These are phyloP conservation scores for Saxidomus purpurata DNA, from an alignment of 1,140 invertebrate species.

Conservation along the genomic window DNA sequence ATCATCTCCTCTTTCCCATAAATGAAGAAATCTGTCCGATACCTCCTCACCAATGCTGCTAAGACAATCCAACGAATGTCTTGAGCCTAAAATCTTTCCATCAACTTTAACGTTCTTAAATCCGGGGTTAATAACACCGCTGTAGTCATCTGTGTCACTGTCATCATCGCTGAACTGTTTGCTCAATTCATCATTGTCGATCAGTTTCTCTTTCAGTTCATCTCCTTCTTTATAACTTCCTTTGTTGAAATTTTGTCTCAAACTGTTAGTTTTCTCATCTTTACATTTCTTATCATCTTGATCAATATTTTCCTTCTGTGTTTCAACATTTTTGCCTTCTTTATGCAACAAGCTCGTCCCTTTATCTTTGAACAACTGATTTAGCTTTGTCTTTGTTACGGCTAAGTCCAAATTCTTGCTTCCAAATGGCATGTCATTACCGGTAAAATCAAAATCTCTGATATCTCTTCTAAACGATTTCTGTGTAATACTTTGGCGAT, in stretches of 20 bases:
- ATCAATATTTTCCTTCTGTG: background rate
- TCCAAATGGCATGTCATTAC: conserved; percentile 34
- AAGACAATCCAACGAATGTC: conserved; percentile 5
- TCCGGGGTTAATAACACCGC: conserved; percentile 3
- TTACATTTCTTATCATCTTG: background rate
- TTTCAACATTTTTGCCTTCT: background rate
- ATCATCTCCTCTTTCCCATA: background rate
- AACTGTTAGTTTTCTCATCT: background rate
- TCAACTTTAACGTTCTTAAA: conserved; percentile 55
- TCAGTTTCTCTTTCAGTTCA: background rate
- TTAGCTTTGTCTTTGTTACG: conserved; percentile 15
- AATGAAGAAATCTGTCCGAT: conserved; percentile 20
- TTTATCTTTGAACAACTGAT: conserved; percentile 19
- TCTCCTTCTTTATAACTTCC: background rate
- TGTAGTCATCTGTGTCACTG: background rate
- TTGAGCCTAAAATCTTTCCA: conserved; percentile 51
- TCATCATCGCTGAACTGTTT: background rate
- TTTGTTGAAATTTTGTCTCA: background rate
- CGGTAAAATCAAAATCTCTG: conserved; percentile 31
- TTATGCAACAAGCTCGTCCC: background rate
- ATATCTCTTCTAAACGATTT: conserved; percentile 8
- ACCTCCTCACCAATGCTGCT: conserved; percentile 29
- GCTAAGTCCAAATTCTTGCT: conserved; percentile 16
- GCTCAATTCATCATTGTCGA: background rate
- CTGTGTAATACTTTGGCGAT: background rate